phyloP scores from a whole-genome alignment of 2,113 vertebrate species.

The Pristiophorus japonicus region DNA sequence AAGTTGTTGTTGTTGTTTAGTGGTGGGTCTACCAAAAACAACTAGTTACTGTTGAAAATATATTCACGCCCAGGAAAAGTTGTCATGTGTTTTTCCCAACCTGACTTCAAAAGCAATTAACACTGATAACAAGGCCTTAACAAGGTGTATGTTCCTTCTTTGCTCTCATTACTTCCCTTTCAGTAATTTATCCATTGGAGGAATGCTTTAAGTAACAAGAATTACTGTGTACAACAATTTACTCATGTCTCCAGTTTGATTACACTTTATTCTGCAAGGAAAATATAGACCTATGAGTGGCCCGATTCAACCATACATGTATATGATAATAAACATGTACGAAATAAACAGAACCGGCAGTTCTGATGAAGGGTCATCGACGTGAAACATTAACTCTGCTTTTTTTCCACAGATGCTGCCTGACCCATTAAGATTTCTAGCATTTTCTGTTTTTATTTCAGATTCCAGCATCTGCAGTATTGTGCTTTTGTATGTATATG shows the following conservation, averaged over 20 bases:
- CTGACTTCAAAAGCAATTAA: neutral
- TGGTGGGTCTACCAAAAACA: neutral
- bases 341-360: too few relatives aligned
- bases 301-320: neutral
- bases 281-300: neutral
- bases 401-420: too few relatives aligned
- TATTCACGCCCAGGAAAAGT: neutral
- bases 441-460: too few relatives aligned
- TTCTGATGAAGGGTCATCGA: too few relatives aligned
- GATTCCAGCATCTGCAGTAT: too few relatives aligned
- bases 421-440: too few relatives aligned
- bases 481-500: too few relatives aligned
- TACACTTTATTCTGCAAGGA: neutral
- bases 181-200: neutral
- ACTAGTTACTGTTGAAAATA: neutral
- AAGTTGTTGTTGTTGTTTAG: neutral
- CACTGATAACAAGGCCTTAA: neutral
- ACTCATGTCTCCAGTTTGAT: neutral
- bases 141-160: neutral
- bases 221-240: neutral
- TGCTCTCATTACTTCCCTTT: neutral
- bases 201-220: neutral
- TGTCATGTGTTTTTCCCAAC: neutral
- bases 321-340: too few relatives aligned
- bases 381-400: too few relatives aligned